A percentile compares a stretch with the other conserved stretches of the same genome.
Evolutionary conservation across 2,797 vertebrate species (phyloP).

Genomic region (Triplophysa bombifrons): DNA sequence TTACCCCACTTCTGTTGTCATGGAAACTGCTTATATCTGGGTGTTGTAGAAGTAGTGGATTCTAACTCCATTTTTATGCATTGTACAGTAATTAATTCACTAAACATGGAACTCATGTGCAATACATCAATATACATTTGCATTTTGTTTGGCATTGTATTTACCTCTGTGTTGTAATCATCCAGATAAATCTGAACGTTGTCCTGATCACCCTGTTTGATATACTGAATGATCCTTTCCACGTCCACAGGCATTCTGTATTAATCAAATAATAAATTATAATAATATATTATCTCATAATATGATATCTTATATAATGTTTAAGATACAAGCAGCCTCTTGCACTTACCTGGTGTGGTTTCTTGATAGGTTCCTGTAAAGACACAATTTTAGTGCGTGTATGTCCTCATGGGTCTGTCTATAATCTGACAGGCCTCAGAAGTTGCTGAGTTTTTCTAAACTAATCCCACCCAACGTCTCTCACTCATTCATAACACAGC

Average conservation of each 20-base stretch:
- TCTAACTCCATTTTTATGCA: constrained; percentile 3
- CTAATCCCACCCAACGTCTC: constrained; percentile 53
- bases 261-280: neutral
- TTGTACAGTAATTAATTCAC: constrained; percentile 1
- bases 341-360: constrained; percentile 20
- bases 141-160: neutral
- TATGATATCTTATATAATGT: too few relatives aligned
- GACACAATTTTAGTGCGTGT: neutral
- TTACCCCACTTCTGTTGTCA: constrained; percentile 40
- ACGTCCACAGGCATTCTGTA: constrained; percentile 64
- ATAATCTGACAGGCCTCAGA: constrained; percentile 48
- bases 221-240: constrained; percentile 67
- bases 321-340: neutral
- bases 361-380: neutral
- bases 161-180: constrained; percentile 72
- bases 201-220: constrained; percentile 68
- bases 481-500: constrained; percentile 20
- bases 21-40: constrained; percentile 42
- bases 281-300: too few relatives aligned
- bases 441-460: constrained; percentile 49
- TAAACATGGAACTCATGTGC: constrained; percentile 1
- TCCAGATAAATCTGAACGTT: constrained; percentile 65
- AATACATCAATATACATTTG: neutral
- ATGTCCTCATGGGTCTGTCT: constrained; percentile 19
- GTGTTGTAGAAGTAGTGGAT: constrained; percentile 23